Evolutionary conservation across 2,113 vertebrate species (phyloP).

Genomic region (Rhombomys opimus): DNA sequence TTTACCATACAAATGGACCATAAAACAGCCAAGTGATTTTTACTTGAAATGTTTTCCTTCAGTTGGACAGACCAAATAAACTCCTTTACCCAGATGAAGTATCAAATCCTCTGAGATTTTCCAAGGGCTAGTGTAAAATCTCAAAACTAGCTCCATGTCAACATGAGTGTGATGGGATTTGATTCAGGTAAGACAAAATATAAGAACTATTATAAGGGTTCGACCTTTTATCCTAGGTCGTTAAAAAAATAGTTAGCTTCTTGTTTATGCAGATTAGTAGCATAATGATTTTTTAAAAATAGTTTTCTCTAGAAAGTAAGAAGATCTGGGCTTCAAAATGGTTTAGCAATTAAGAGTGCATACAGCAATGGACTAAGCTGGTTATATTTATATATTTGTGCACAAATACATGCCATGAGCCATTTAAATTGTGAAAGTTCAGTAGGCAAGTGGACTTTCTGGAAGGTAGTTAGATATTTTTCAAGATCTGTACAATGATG

Average conservation of each 20-base stretch:
- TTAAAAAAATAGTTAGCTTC: background rate
- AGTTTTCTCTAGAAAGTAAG: background rate
- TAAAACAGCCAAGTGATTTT: background rate
- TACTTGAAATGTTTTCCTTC: background rate
- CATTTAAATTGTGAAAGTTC: too few relatives aligned
- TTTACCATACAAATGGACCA: background rate
- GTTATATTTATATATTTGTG: background rate
- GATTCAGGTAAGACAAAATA: background rate
- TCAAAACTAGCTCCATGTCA: background rate
- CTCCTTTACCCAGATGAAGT: background rate
- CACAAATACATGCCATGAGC: background rate
- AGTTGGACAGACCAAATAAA: background rate
- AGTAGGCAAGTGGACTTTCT: too few relatives aligned
- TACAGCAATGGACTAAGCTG: background rate
- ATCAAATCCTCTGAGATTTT: background rate
- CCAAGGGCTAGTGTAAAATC: background rate
- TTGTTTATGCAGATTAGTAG: background rate
- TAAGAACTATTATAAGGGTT: background rate
- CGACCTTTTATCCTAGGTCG: background rate
- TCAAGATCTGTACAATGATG: too few relatives aligned
- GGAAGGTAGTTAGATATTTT: too few relatives aligned
- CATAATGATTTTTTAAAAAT: background rate
- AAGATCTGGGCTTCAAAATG: background rate
- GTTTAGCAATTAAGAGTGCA: background rate
- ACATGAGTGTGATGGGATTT: background rate